phyloP scores from a whole-genome alignment of 2,888 invertebrate genomes.

The Cantharis nigra region DNA sequence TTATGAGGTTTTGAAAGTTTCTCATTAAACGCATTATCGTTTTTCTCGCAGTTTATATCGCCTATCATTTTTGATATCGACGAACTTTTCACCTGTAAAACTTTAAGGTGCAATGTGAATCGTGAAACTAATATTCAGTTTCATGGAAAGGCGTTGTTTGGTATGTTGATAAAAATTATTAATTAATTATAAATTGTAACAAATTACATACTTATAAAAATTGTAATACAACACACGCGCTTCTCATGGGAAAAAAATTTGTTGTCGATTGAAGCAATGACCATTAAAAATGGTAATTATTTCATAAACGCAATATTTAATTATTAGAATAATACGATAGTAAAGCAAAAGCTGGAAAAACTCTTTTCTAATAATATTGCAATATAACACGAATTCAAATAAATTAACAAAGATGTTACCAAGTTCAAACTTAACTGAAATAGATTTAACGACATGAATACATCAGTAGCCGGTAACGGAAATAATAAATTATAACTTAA shows the following conservation, averaged over 20 bases:
- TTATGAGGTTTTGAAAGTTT: slow-evolving; percentile 23
- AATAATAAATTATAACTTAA: too few species aligned
- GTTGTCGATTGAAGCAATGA: not conserved
- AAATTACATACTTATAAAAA: not conserved
- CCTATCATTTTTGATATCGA: not conserved
- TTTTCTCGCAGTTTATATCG: not conserved
- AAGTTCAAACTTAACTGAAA: too few species aligned
- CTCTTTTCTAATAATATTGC: not conserved
- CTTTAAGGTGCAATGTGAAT: not conserved
- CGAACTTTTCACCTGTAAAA: not conserved
- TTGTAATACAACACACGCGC: not conserved
- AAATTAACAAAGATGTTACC: too few species aligned
- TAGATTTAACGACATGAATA: too few species aligned
- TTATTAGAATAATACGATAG: not conserved
- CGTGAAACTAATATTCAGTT: not conserved
- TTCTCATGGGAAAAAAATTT: not conserved
- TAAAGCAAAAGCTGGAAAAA: not conserved
- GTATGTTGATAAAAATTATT: not conserved
- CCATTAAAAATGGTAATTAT: not conserved
- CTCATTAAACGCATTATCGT: slow-evolving; percentile 2
- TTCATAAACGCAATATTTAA: not conserved
- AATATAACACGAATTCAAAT: too few species aligned
- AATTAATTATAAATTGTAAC: not conserved
- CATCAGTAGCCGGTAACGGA: too few species aligned
- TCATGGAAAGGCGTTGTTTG: not conserved